Base-by-base conservation (phyloP, 2,797 vertebrate species). In the Eulemur mongoz region DNA sequence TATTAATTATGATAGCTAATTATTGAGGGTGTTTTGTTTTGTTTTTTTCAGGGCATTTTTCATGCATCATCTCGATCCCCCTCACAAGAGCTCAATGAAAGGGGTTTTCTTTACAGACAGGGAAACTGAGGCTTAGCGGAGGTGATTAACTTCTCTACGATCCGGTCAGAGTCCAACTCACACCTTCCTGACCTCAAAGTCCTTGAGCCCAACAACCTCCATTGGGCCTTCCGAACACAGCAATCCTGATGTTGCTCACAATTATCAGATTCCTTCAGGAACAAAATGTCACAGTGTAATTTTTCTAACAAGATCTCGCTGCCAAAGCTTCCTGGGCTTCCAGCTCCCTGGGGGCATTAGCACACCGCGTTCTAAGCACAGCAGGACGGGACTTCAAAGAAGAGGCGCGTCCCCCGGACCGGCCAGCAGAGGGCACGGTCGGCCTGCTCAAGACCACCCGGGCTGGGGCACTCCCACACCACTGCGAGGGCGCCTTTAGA, bases 371-470 rank as follows among this genome's bases (percentile, higher is more conserved):
- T 70, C 97, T 93, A 95, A 96, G 72, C 97, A 57, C 98, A 96
- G 97, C 94, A 3, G 13, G 94, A 20, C 75, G 73, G 59, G 95
- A 86, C 82, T 96, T 89, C 95, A 96, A 96, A 85, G 94, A 61
- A 38, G 94, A 61, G 78, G 84, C 23, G 65, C 88, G 65, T 80
- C 88, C 50, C 67, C 67, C 22, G 2, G 0, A 0, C 0, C 1
- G 32, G 97, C 98, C 98, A 5, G 98, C 69, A 97, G 98, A 98
- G 98, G 98, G 98, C 98, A 97, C 89, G 89, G 97, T 96, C 91
- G 96, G 93, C 97, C 96, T 89, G 97, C 88, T 82, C 94, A 85
- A 18, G 80, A 80, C 94, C 57, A 81, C 86, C 65, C 4, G n/a
- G 1, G 80, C 83, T 70, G 32, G 23, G 7, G 15, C 22, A 12